Base-by-base conservation (phyloP, 2,113 vertebrate genomes). In the Cavia aperea region DNA sequence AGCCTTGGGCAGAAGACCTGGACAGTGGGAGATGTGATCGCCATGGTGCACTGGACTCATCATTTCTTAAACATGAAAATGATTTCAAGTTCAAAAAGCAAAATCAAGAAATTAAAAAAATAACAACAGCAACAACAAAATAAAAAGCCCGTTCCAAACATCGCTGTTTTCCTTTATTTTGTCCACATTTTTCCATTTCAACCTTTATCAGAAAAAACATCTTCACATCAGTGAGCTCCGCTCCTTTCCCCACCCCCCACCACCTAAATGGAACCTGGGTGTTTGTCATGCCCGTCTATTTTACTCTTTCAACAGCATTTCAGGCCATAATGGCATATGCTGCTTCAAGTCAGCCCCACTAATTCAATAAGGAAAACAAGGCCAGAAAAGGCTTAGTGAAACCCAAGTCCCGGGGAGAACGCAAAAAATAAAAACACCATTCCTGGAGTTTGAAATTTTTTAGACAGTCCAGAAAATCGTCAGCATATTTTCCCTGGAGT, bases 341-440 rank as follows among this genome's bases (percentile, higher is more conserved):
- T 86, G 87, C 94, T 94, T 95, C 68, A 93, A 96, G 93, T 95
- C 88, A 86, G 79, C 94, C 93, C 93, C 86, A 90, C 89, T 95
- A 95, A 96, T 95, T 96, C 95, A 96, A 94, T 95, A 95, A 96
- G 78, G 85, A 84, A 96, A 95, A 94, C 86, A 95, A 94, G 90
- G 95, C 82, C 92, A 94, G 90, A 95, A 96, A 94, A 92, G 86
- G 81, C 88, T 95, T 93, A 86, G 89, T 46, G 88, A 95, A 96
- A 96, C 70, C 60, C 79, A 94, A 97, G 86, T 96, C 92, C 82
- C 93, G 95, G 92, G 88, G 82, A 96, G 93, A 93, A 89, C 29
- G n/a, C 19, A 89, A 87, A 95, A 96, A 97, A 95, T 89, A 95
- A 93, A 97, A 97, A 95, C 79, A 93, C 95, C 77, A 95, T 95